Conservation (phyloP, 1,140 invertebrate genomes). For the Temnothorax curvispinosus region DNA sequence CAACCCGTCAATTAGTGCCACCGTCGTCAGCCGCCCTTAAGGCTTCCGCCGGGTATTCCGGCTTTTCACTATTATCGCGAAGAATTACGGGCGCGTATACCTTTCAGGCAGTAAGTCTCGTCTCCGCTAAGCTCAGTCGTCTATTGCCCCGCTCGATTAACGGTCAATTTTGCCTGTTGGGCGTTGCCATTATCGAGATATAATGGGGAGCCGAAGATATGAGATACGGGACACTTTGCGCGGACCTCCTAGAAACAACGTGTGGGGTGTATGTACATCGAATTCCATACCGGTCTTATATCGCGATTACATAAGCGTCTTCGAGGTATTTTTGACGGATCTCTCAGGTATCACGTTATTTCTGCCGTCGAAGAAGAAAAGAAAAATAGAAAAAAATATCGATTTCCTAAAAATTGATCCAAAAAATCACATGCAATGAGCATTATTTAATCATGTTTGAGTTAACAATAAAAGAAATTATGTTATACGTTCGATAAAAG, state of each 20-base stretch:
- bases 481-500: too few relatives aligned
- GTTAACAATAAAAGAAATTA: too few relatives aligned
- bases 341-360: too few relatives aligned
- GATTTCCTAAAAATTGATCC: too few relatives aligned
- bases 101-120: slow-evolving; percentile 55
- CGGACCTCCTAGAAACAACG: slow-evolving; percentile 7
- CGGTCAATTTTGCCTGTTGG: slow-evolving; percentile 66
- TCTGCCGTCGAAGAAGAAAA: too few relatives aligned
- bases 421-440: too few relatives aligned
- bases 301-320: not conserved
- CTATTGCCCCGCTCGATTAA: slow-evolving; percentile 67
- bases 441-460: too few relatives aligned
- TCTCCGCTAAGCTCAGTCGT: slow-evolving; percentile 55
- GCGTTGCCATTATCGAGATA: slow-evolving; percentile 51
- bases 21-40: slow-evolving; percentile 72
- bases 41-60: slow-evolving; percentile 35
- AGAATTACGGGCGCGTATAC: slow-evolving; percentile 66
- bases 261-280: not conserved
- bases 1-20: slow-evolving; percentile 75
- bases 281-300: slow-evolving; percentile 12
- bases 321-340: not conserved
- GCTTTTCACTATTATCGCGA: slow-evolving; percentile 70
- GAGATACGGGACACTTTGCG: slow-evolving; percentile 36
- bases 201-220: slow-evolving; percentile 18
- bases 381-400: too few relatives aligned